Conservation (phyloP, 2,113 vertebrate species). For the Motacilla alba region DNA sequence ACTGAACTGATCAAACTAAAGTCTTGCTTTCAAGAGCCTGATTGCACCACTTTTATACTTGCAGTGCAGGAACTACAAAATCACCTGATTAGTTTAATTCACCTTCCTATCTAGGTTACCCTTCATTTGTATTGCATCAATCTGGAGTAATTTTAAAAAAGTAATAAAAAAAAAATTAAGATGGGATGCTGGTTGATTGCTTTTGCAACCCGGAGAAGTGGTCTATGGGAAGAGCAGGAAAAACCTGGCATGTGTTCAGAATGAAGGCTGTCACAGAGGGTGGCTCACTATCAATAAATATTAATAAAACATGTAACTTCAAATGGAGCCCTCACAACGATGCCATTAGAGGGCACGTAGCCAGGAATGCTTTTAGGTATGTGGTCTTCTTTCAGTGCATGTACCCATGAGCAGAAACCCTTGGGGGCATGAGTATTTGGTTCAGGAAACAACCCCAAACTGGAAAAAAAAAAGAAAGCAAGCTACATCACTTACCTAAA, state of each 20-base stretch:
- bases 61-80: not conserved
- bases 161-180: not conserved
- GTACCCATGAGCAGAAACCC: not conserved
- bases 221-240: not conserved
- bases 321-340: not conserved
- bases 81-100: not conserved
- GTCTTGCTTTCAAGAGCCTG: not conserved
- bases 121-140: not conserved
- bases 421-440: not conserved
- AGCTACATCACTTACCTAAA: not conserved
- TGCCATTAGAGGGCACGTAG: not conserved
- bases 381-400: not conserved
- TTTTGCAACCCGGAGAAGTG: not conserved
- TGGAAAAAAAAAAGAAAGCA: not conserved
- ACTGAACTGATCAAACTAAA: not conserved
- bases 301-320: not conserved
- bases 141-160: not conserved
- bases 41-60: not conserved
- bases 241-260: not conserved
- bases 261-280: not conserved
- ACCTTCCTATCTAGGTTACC: not conserved
- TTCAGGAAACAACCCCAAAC: not conserved
- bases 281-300: not conserved
- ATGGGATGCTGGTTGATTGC: not conserved
- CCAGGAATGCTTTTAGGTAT: not conserved